These are phyloP conservation scores for Neuroscelio doddi DNA, from an alignment of 2,888 invertebrate species.

Conservation along the genomic window DNA sequence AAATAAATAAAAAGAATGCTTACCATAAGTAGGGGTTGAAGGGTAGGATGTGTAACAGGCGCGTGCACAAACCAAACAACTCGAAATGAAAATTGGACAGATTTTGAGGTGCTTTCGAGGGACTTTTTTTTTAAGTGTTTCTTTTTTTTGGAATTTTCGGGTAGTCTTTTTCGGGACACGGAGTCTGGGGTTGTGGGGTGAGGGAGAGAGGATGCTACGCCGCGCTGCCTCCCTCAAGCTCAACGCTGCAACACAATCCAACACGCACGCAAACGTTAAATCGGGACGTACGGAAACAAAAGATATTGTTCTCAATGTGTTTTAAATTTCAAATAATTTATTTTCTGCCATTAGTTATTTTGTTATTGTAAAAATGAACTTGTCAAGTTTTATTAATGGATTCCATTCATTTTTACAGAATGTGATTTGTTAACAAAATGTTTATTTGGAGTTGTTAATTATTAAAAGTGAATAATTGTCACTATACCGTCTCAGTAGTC, in stretches of 20 bases:
- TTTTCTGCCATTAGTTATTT: too few species aligned
- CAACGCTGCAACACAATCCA: constrained; percentile 72
- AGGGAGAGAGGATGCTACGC: constrained; percentile 67
- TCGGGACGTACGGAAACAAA: constrained; percentile 45
- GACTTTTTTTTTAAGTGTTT: constrained; percentile 33
- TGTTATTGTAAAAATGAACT: too few species aligned
- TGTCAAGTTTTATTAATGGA: too few species aligned
- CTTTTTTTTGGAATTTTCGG: constrained; percentile 39
- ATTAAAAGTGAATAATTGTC: too few species aligned
- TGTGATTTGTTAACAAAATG: too few species aligned
- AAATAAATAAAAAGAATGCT: constrained; percentile 72
- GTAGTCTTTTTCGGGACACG: constrained; percentile 33
- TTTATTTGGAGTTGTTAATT: too few species aligned
- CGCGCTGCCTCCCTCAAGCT: constrained; percentile 72
- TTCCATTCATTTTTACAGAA: too few species aligned
- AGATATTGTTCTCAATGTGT: not conserved
- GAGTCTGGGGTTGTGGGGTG: constrained; percentile 45
- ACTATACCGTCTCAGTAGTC: too few species aligned
- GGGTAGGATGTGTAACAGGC: constrained; percentile 72
- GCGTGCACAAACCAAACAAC: constrained; percentile 73
- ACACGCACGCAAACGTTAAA: constrained; percentile 71
- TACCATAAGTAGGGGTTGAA: constrained; percentile 71
- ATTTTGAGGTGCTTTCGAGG: constrained; percentile 62
- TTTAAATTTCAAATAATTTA: too few species aligned
- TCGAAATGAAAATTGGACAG: constrained; percentile 72